phyloP scores from a whole-genome alignment of 2,797 vertebrate genomes.

The Pelodytes ibericus region DNA sequence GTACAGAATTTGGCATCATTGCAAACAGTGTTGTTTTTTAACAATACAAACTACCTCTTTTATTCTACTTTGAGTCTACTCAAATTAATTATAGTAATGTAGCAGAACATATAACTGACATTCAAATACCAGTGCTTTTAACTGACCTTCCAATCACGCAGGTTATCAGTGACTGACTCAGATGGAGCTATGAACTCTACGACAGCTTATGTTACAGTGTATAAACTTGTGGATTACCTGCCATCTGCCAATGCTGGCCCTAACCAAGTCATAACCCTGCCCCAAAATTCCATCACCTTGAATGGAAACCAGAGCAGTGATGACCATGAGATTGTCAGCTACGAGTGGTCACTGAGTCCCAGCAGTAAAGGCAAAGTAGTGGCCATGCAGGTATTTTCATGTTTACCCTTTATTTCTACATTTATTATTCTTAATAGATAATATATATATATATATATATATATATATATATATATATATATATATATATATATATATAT shows the following conservation, averaged over 20 bases:
- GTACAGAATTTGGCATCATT: no score
- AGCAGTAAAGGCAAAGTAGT: slow-evolving; percentile 71
- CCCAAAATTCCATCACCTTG: slow-evolving; percentile 72
- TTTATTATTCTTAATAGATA: no score
- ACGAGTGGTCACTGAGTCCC: slow-evolving; percentile 75
- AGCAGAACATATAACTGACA: no score
- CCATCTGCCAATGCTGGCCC: slow-evolving; percentile 75
- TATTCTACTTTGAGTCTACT: no score
- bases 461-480: no score
- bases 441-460: no score
- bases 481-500: no score
- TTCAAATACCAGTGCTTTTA: no score
- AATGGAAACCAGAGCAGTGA: slow-evolving; percentile 79
- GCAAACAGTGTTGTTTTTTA: no score
- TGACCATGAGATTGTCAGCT: slow-evolving; percentile 74
- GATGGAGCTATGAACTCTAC: slow-evolving; percentile 72
- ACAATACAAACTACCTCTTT: no score
- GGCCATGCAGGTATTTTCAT: slow-evolving; percentile 71
- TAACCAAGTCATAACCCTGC: slow-evolving; percentile 74
- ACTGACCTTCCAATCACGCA: slow-evolving; percentile 58
- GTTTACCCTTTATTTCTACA: neutral
- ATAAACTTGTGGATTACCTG: slow-evolving; percentile 67
- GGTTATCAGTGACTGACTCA: slow-evolving; percentile 71
- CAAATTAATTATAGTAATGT: no score
- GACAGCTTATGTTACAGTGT: slow-evolving; percentile 65